Conservation (phyloP, 2,888 invertebrate species). For the Ctenicera cuprea region DNA sequence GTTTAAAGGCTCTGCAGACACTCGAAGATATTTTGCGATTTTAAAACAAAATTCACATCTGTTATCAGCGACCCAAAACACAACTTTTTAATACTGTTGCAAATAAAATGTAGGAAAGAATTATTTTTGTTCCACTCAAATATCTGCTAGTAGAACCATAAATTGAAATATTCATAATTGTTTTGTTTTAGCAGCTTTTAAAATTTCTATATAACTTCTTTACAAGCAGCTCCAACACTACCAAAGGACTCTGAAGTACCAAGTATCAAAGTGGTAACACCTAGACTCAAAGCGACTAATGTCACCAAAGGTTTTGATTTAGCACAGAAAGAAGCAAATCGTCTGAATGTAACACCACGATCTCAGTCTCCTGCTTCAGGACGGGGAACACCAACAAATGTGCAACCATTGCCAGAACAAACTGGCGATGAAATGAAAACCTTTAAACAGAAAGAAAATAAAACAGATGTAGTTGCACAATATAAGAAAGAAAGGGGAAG, state of each 20-base stretch:
- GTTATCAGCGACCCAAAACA: too few species aligned
- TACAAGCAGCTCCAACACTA: slow-evolving; percentile 30
- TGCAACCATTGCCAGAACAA: slow-evolving; percentile 51
- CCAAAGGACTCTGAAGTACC: slow-evolving; percentile 38
- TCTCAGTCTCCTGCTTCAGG: slow-evolving; percentile 83
- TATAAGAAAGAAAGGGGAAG: slow-evolving; percentile 85
- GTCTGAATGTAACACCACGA: slow-evolving; percentile 75
- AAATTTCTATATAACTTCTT: not conserved
- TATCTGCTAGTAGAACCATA: too few species aligned
- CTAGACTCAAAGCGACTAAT: slow-evolving; percentile 72
- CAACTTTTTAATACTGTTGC: too few species aligned
- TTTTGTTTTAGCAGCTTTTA: too few species aligned
- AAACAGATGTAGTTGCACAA: slow-evolving; percentile 76
- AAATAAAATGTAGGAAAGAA: too few species aligned
- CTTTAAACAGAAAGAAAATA: slow-evolving; percentile 75
- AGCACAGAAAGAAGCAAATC: slow-evolving; percentile 64
- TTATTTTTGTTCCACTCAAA: too few species aligned
- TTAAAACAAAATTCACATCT: too few species aligned
- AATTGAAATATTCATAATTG: too few species aligned
- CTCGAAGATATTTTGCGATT: too few species aligned
- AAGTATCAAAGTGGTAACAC: slow-evolving; percentile 65
- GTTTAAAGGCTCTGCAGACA: too few species aligned
- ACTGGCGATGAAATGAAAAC: slow-evolving; percentile 58
- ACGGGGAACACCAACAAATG: slow-evolving; percentile 73
- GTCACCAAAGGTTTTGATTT: slow-evolving; percentile 79